These are phyloP conservation scores for Orthonyx spaldingii DNA, from an alignment of 2,113 vertebrate genomes.

Conservation along the genomic window DNA sequence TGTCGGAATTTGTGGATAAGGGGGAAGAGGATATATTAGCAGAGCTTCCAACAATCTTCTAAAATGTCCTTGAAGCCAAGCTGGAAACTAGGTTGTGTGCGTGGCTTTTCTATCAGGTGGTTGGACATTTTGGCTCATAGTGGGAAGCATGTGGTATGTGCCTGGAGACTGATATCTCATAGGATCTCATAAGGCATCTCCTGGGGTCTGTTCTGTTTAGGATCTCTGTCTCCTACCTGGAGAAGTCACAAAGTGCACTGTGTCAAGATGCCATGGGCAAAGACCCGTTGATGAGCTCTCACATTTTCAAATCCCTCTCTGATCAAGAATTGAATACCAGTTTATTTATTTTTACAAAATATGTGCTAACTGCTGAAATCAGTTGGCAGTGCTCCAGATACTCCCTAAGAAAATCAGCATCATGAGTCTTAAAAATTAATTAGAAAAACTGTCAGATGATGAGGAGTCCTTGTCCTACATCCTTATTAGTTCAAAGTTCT, in stretches of 20 bases:
- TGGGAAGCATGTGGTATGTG: fast-evolving
- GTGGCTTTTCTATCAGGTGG: fast-evolving
- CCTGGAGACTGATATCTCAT: not conserved
- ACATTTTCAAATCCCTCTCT: not conserved
- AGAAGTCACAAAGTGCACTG: not conserved
- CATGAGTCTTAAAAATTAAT: not conserved
- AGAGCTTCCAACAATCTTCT: not conserved
- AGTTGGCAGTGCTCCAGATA: not conserved
- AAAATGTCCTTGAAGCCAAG: not conserved
- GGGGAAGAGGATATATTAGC: not conserved
- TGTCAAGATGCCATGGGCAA: not conserved
- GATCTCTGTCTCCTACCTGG: fast-evolving
- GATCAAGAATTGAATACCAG: not conserved
- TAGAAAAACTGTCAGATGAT: not conserved
- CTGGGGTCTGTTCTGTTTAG: not conserved
- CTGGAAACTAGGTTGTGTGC: not conserved
- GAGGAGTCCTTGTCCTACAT: not conserved
- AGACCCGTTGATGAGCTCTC: fast-evolving
- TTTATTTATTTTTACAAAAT: not conserved
- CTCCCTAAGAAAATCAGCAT: not conserved
- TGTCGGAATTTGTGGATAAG: not conserved
- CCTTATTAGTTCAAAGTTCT: not conserved
- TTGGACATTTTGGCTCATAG: not conserved
- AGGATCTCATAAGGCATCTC: fast-evolving
- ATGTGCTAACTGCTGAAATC: not conserved